phyloP scores from a whole-genome alignment of 2,888 invertebrate genomes.

The Pachydiplax longipennis region DNA sequence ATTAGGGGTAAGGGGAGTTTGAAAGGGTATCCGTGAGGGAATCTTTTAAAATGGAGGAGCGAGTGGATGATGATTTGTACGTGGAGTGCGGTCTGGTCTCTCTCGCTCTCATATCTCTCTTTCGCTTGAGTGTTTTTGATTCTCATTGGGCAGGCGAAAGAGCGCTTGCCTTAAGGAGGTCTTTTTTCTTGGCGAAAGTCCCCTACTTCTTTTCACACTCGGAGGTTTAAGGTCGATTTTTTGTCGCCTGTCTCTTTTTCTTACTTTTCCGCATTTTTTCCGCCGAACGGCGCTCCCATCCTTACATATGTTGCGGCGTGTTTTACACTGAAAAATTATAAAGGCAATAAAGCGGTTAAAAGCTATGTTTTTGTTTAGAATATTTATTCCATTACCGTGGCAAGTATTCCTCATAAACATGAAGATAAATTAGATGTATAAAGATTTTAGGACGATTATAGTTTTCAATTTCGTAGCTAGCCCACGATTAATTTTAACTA shows the following conservation, averaged over 20 bases:
- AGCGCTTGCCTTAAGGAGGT: background rate
- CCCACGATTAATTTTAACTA: too few species aligned
- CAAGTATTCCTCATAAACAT: too few species aligned
- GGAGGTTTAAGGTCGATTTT: background rate
- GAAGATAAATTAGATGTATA: too few species aligned
- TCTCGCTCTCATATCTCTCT: background rate
- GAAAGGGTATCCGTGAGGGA: background rate
- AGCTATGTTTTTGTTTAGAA: too few species aligned
- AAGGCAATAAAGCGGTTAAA: too few species aligned
- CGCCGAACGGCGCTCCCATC: background rate
- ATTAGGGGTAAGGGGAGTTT: background rate
- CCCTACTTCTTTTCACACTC: background rate
- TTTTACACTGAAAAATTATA: too few species aligned
- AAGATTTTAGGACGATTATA: too few species aligned
- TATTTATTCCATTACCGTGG: too few species aligned
- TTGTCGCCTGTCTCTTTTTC: background rate
- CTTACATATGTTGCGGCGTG: too few species aligned
- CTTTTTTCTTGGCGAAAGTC: background rate
- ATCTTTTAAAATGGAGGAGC: background rate
- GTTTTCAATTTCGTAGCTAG: too few species aligned
- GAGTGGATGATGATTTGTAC: constrained; percentile 1
- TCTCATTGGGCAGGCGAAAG: background rate
- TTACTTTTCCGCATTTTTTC: background rate
- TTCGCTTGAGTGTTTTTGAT: background rate
- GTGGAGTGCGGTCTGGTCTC: background rate